Conservation (phyloP, 1,140 invertebrate species). For the Bombus superbus region DNA sequence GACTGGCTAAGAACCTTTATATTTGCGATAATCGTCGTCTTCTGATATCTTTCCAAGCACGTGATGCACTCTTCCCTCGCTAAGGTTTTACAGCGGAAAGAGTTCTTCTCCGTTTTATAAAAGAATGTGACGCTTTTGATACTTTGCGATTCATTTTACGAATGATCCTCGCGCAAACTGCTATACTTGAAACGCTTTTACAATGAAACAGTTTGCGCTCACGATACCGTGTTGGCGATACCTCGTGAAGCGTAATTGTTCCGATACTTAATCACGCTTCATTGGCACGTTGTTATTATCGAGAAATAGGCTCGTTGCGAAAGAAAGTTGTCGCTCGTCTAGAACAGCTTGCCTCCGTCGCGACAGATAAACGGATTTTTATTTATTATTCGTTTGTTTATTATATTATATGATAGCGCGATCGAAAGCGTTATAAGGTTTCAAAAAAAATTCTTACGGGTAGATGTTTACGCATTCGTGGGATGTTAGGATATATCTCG, state of each 20-base stretch:
- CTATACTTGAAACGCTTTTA: conserved; percentile 1
- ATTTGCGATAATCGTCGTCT: conserved; percentile 18
- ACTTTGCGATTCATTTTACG: neutral
- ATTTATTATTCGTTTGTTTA: too few relatives aligned
- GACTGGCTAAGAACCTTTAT: neutral
- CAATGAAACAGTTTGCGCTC: neutral
- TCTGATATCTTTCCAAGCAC: neutral
- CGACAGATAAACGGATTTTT: neutral
- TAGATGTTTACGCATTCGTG: too few relatives aligned
- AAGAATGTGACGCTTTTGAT: conserved; percentile 17
- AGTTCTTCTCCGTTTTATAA: neutral
- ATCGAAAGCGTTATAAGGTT: too few relatives aligned
- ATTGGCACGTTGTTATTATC: neutral
- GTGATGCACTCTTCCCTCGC: neutral
- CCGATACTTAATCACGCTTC: neutral
- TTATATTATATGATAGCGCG: too few relatives aligned
- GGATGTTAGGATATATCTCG: too few relatives aligned
- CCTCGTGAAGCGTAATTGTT: too few relatives aligned
- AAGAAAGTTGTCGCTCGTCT: neutral
- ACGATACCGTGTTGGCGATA: neutral
- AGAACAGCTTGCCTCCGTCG: too few relatives aligned
- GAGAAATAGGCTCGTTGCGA: neutral
- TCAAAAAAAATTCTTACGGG: too few relatives aligned
- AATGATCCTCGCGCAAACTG: too few relatives aligned
- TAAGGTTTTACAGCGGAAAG: neutral